phyloP scores from a whole-genome alignment of 1,140 invertebrate species.

The Chelonus insularis region DNA sequence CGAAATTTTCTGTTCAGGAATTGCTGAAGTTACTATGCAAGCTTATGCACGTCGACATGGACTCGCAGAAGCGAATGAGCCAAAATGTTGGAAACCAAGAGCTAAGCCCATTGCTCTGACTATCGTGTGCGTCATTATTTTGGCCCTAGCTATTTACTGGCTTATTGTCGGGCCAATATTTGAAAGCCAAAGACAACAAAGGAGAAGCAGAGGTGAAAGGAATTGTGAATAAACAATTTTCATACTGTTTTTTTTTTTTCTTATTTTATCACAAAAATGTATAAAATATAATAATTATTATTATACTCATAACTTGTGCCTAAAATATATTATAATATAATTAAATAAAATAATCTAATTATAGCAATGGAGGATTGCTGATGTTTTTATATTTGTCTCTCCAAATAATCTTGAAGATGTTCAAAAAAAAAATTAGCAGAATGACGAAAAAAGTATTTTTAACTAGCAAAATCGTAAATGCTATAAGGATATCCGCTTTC shows the following conservation, averaged over 20 bases:
- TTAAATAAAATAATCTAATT: too few relatives aligned
- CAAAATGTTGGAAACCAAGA: constrained; percentile 30
- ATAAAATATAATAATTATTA: too few relatives aligned
- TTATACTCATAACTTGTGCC: too few relatives aligned
- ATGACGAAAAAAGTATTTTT: not conserved
- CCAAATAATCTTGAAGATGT: too few relatives aligned
- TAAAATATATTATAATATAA: too few relatives aligned
- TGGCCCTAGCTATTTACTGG: constrained; percentile 39
- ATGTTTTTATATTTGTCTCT: too few relatives aligned
- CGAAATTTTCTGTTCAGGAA: constrained; percentile 26
- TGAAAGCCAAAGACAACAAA: constrained; percentile 22
- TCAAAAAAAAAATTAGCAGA: too few relatives aligned
- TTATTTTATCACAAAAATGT: too few relatives aligned
- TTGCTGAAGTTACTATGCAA: constrained; percentile 35
- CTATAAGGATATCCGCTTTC: not conserved
- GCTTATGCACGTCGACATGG: constrained; percentile 34
- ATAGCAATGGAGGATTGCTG: too few relatives aligned
- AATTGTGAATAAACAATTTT: constrained; percentile 14
- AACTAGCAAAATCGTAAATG: too few relatives aligned
- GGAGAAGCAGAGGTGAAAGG: constrained; percentile 2
- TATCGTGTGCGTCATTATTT: constrained; percentile 30
- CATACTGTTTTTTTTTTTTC: not conserved
- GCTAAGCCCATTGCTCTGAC: constrained; percentile 31
- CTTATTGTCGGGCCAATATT: constrained; percentile 37
- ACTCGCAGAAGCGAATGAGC: constrained; percentile 9